phyloP scores from a whole-genome alignment of 2,888 invertebrate genomes.

The Andrena minutula region DNA sequence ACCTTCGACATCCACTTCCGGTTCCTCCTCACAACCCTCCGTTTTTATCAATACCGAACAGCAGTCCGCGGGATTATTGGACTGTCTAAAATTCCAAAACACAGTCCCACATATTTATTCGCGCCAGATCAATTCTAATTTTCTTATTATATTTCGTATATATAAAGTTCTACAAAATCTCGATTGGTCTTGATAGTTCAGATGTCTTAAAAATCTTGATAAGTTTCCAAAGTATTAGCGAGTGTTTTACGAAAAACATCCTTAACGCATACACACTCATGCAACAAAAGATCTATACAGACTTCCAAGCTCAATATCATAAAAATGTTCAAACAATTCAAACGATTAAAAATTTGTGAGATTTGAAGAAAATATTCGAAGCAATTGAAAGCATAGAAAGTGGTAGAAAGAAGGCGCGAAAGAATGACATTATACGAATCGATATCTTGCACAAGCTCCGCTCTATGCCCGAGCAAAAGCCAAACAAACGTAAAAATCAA shows the following conservation, averaged over 20 bases:
- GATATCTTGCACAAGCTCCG: conserved; percentile 34
- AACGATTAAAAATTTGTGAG: no score
- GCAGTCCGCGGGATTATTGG: conserved; percentile 84
- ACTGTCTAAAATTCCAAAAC: conserved; percentile 74
- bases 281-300: no score
- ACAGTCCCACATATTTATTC: background rate
- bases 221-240: no score
- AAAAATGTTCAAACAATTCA: no score
- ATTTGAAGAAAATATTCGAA: no score
- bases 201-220: no score
- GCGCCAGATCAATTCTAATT: background rate
- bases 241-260: no score
- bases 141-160: conserved; percentile 2
- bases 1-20: conserved; percentile 84
- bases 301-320: no score
- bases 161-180: no score
- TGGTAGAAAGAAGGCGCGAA: conserved; percentile 7
- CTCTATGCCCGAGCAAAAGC: conserved; percentile 18
- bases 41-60: conserved; percentile 84
- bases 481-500: conserved; percentile 30
- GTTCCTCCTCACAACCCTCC: conserved; percentile 83
- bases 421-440: conserved; percentile 43
- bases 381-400: conserved; percentile 6
- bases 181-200: no score
- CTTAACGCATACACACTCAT: no score